phyloP scores from a whole-genome alignment of 2,113 vertebrate species.

The Mesocricetus auratus region DNA sequence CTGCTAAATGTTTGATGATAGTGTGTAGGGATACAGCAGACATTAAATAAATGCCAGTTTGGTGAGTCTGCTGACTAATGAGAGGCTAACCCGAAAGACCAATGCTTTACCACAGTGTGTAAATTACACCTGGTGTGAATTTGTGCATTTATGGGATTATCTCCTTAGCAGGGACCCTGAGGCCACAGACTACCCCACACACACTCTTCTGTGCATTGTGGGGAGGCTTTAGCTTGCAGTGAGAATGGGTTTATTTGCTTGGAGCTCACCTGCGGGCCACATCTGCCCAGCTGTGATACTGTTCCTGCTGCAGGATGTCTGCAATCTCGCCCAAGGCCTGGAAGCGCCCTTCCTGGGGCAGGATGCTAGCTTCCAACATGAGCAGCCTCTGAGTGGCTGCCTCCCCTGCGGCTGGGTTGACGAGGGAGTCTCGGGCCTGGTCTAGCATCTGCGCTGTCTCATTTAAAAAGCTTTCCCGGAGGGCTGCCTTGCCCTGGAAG shows the following conservation, averaged over 20 bases:
- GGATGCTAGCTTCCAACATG: conserved; percentile 90
- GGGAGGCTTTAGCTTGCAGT: neutral
- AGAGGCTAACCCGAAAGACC: neutral
- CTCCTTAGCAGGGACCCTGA: conserved; percentile 1
- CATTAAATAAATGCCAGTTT: neutral
- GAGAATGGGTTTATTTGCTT: neutral
- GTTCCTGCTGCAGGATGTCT: conserved; percentile 86
- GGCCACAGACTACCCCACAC: neutral
- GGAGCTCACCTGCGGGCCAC: conserved; percentile 75
- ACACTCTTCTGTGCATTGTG: neutral
- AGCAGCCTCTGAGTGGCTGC: conserved; percentile 88
- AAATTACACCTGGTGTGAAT: neutral
- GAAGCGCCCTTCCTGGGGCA: conserved; percentile 92
- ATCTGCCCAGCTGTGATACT: conserved; percentile 90
- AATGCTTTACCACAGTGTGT: neutral
- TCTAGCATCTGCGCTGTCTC: conserved; percentile 88
- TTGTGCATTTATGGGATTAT: neutral
- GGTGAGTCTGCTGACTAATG: neutral
- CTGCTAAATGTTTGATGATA: neutral
- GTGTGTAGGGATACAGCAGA: neutral
- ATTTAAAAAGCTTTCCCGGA: conserved; percentile 91
- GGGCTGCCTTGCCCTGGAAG: conserved; percentile 91
- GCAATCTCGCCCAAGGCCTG: conserved; percentile 89
- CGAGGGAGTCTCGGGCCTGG: conserved; percentile 85
- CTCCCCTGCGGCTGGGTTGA: conserved; percentile 85